Conservation (phyloP, 2,888 invertebrate genomes). For the Bombylius discolor region DNA sequence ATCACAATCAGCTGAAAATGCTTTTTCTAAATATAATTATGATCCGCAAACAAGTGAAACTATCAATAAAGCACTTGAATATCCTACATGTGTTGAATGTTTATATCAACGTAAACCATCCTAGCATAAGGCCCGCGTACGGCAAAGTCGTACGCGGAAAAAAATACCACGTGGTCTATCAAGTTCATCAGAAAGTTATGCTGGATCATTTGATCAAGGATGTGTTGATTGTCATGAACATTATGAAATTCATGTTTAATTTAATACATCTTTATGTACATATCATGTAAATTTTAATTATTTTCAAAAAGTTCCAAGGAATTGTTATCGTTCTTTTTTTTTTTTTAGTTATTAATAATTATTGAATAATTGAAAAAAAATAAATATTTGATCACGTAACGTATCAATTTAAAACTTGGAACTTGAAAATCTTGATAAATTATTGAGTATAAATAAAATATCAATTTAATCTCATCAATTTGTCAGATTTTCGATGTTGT, state of each 20-base stretch:
- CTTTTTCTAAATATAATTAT: conserved; percentile 27
- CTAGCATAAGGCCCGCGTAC: conserved; percentile 50
- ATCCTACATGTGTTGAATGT: conserved; percentile 61
- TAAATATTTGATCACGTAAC: no score
- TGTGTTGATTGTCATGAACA: conserved; percentile 37
- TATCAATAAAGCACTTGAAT: conserved; percentile 46
- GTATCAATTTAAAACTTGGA: no score
- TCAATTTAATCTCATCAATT: no score
- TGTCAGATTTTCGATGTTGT: no score
- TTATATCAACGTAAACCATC: conserved; percentile 50
- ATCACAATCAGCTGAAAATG: conserved; percentile 35
- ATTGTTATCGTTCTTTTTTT: no score
- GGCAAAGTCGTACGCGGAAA: conserved; percentile 49
- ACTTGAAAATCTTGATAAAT: no score
- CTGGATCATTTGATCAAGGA: conserved; percentile 19
- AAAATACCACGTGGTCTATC: conserved; percentile 35
- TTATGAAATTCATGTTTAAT: conserved; percentile 49
- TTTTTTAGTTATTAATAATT: no score
- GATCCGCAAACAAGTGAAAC: conserved; percentile 42
- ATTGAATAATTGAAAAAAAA: no score
- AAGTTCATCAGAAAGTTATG: conserved; percentile 18
- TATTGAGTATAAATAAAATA: no score
- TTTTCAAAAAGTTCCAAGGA: no score
- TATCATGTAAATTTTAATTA: no score
- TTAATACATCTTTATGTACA: no score